Evolutionary conservation across 2,888 invertebrate species (phyloP), one percentile per base, ranked within the genome.

Genomic region (Macropis europaea): DNA sequence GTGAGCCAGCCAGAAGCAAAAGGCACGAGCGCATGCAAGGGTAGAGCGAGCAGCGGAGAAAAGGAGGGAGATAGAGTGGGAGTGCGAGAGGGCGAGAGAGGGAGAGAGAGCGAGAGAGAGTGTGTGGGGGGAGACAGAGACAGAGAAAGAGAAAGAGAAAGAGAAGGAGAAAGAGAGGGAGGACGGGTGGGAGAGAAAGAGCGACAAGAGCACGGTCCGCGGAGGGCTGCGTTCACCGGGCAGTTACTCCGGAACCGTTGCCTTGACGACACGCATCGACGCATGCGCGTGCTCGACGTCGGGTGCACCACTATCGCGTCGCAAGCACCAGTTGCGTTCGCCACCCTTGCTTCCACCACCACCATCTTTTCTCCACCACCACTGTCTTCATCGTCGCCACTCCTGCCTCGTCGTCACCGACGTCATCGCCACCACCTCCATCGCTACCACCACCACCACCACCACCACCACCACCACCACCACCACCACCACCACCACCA

Each of bases 231-330:
- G 82, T 71, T 74, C 82, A 79, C 79, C 84, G 79, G 83, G 82
- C 89, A 90, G 90, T 90, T 87, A 89, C 88, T 89, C 87, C 87
- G 88, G 88, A 88, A 89, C 89, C 88, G 89, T 89, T 88, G 90
- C 88, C 89, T 87, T 87, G 88, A 85, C 88, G 87, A 87, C 87
- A 89, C 87, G 86, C 83, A 79, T 82, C 59, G 77, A 86, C 85
- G 85, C 85, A 85, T 84, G 83, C 85, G 86, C 76, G 59, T 53
- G 60, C 59, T 57, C 54, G 61, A 60, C 59, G 32, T 52, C 36
- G 63, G 59, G 45, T 63, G 66, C 73, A 73, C 70, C 66, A 62
- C 54, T 54, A 67, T 64, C 71, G 67, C 60, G 69, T 73, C 66
- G 71, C 72, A 72, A 75, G 66, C 61, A 48, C 78, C 76, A 77